Conservation (phyloP, 2,113 vertebrate genomes). For the Arvicanthis niloticus region DNA sequence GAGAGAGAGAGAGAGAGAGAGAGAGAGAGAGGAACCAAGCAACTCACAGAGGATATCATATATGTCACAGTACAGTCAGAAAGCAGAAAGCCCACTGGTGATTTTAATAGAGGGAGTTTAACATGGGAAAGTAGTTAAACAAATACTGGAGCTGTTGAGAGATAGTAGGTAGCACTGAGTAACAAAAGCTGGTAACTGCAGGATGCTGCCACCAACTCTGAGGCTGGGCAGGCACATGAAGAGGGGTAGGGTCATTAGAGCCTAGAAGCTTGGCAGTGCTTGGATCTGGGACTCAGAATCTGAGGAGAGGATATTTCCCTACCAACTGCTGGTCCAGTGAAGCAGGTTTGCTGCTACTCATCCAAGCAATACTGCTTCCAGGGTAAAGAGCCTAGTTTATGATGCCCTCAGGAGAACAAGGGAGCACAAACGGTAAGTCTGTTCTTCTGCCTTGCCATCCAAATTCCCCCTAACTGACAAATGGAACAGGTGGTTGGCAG, state of each 20-base stretch:
- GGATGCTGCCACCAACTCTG: not conserved
- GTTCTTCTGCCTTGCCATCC: not conserved
- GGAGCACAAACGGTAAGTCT: not conserved
- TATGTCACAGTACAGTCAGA: not conserved
- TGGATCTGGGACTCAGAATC: not conserved
- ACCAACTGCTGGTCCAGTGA: not conserved
- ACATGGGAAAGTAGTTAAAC: not conserved
- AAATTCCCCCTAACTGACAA: not conserved
- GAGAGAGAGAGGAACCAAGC: not conserved
- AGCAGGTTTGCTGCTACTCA: too few species aligned
- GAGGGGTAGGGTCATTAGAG: not conserved
- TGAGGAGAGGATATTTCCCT: accelerated
- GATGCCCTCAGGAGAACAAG: not conserved
- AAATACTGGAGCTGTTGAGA: not conserved
- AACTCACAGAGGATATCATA: not conserved
- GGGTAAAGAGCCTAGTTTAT: not conserved
- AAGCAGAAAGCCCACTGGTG: not conserved
- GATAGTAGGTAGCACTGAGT: not conserved
- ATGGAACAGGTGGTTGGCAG: not conserved
- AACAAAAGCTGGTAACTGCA: not conserved
- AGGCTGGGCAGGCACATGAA: not conserved
- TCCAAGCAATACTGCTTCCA: not conserved
- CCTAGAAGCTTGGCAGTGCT: not conserved
- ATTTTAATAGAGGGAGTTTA: slow-evolving; percentile 30
- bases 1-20: too few species aligned